Conservation (phyloP, 1,140 invertebrate species). For the Thrips palmi region DNA sequence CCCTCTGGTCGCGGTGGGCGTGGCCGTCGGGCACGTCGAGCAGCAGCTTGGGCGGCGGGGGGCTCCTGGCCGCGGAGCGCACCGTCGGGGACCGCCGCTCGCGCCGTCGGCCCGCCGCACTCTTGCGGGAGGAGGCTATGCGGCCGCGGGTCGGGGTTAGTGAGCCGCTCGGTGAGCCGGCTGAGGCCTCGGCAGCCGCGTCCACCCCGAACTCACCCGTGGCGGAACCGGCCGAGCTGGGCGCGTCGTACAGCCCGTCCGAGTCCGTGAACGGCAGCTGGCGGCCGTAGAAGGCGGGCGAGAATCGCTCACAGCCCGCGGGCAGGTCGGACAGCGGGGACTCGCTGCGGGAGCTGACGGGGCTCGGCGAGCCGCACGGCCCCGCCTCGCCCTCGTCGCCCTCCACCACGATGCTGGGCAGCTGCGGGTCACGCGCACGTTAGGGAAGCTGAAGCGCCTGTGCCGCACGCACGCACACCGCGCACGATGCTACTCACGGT, state of each 20-base stretch:
- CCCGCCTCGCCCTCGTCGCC: slow-evolving; percentile 12
- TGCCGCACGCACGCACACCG: too few species aligned
- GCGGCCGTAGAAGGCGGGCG: slow-evolving; percentile 44
- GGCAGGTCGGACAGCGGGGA: slow-evolving; percentile 52
- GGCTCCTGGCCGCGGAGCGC: not conserved
- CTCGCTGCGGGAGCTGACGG: slow-evolving; percentile 55
- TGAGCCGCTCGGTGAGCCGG: slow-evolving; percentile 8
- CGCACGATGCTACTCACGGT: slow-evolving; percentile 12
- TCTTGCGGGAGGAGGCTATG: slow-evolving; percentile 14
- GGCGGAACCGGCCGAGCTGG: slow-evolving; percentile 41
- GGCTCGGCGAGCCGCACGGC: slow-evolving; percentile 20
- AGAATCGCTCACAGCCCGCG: slow-evolving; percentile 36
- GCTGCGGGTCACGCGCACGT: too few species aligned
- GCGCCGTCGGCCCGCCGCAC: slow-evolving; percentile 12
- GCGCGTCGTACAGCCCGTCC: slow-evolving; percentile 55
- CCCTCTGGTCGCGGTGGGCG: slow-evolving; percentile 1
- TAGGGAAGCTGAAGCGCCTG: too few species aligned
- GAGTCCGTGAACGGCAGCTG: slow-evolving; percentile 50
- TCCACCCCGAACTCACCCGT: too few species aligned
- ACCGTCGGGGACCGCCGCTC: slow-evolving; percentile 11
- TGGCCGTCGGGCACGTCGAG: slow-evolving; percentile 18
- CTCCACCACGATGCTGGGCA: slow-evolving; percentile 14
- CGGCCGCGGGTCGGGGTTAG: not conserved
- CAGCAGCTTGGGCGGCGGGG: slow-evolving; percentile 11
- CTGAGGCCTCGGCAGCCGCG: too few species aligned